Evolutionary conservation across 1,140 invertebrate species (phyloP).

Genomic region (Babylonia areolata): DNA sequence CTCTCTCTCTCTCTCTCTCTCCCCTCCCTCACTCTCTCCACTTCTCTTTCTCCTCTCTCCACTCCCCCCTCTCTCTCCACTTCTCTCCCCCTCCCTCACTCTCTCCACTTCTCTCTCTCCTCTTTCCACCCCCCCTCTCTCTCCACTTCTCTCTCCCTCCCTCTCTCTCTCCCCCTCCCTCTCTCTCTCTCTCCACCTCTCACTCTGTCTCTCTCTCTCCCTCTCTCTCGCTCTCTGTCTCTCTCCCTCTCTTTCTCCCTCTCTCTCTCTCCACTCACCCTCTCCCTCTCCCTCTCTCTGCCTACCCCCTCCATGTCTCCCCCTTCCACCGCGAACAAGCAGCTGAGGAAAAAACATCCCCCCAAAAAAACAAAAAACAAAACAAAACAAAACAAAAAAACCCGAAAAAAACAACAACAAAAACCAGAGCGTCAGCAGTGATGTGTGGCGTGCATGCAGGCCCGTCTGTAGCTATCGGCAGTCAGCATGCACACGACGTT

Average conservation of each 20-base stretch:
- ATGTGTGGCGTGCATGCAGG: no score
- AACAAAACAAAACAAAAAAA: no score
- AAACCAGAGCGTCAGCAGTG: no score
- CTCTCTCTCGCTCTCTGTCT: neutral
- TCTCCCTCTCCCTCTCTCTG: neutral
- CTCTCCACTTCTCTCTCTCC: neutral
- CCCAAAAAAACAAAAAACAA: no score
- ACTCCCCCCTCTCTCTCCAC: slow-evolving; percentile 1
- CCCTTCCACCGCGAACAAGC: no score
- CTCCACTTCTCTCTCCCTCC: neutral
- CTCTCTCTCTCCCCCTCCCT: neutral
- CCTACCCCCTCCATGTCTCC: no score
- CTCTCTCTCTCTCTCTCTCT: slow-evolving; percentile 18
- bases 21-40: slow-evolving; percentile 12
- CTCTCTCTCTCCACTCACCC: neutral
- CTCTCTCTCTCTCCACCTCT: neutral
- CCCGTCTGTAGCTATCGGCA: no score
- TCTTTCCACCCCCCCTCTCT: neutral
- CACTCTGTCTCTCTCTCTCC: neutral
- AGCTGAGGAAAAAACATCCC: no score
- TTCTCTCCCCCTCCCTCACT: neutral
- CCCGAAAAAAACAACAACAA: no score
- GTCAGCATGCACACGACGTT: no score
- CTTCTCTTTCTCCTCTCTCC: slow-evolving; percentile 12
- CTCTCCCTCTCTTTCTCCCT: neutral